These are phyloP conservation scores for Eueides isabella DNA, from an alignment of 1,140 invertebrate species.

Conservation along the genomic window DNA sequence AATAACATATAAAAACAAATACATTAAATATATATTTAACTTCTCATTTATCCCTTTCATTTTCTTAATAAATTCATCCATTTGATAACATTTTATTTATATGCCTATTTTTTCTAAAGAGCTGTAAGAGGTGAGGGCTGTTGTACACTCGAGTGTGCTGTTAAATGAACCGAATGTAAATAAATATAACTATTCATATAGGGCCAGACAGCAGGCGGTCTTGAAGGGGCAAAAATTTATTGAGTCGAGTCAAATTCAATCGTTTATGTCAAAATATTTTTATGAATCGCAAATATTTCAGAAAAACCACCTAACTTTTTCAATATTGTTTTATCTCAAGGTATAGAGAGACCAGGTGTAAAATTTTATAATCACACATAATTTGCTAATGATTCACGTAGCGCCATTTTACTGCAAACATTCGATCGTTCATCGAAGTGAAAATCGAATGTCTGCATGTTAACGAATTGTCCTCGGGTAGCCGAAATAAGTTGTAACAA, in stretches of 20 bases:
- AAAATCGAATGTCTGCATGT: no score
- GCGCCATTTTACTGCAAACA: no score
- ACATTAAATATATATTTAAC: no score
- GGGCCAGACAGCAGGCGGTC: constrained; percentile 62
- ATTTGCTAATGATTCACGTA: no score
- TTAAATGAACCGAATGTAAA: constrained; percentile 80
- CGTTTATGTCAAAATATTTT: constrained; percentile 14
- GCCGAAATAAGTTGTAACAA: no score
- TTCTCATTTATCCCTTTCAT: no score
- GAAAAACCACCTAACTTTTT: background rate
- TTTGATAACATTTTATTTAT: background rate
- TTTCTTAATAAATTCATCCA: background rate
- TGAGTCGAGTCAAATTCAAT: constrained; percentile 36
- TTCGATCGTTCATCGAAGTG: no score
- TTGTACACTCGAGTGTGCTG: constrained; percentile 63
- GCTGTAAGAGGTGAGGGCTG: constrained; percentile 46
- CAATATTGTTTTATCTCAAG: background rate
- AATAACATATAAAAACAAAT: no score
- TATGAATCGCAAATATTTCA: background rate
- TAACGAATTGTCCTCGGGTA: no score
- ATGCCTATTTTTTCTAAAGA: constrained; percentile 9
- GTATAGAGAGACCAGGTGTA: no score
- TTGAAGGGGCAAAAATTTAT: constrained; percentile 67
- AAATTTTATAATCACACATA: no score
- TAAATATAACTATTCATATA: constrained; percentile 77